Conservation (phyloP, 2,797 vertebrate species). For the Schizopygopsis pylzovi region DNA sequence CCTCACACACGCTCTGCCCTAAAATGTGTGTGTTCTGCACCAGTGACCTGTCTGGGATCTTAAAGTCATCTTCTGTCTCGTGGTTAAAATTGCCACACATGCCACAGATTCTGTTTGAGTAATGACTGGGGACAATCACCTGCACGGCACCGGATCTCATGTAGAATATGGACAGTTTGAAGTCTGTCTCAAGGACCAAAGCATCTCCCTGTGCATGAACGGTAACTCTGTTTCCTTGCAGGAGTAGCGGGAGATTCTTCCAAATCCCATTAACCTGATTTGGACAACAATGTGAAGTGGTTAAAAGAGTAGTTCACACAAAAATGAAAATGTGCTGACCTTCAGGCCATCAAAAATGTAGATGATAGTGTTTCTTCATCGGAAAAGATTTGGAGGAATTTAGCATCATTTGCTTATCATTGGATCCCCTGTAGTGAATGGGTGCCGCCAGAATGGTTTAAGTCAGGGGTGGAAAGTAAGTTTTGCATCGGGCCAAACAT, state of each 20-base stretch:
- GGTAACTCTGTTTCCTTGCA: conserved; percentile 64
- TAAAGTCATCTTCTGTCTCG: conserved; percentile 74
- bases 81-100: conserved; percentile 87
- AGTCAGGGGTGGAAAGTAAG: background rate
- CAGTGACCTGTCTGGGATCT: conserved; percentile 69
- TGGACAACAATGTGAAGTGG: background rate
- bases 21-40: conserved; percentile 65
- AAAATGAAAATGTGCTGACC: background rate
- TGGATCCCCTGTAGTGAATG: background rate
- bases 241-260: conserved; percentile 78
- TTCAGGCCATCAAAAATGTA: background rate
- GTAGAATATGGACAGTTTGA: conserved; percentile 78
- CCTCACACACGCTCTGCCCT: conserved; percentile 75
- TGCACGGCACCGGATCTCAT: conserved; percentile 77
- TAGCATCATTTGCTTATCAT: background rate
- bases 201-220: conserved; percentile 73
- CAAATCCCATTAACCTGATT: conserved; percentile 82
- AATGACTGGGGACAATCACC: conserved; percentile 76
- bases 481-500: no score
- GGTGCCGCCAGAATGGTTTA: background rate
- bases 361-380: background rate
- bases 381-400: background rate
- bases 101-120: conserved; percentile 81
- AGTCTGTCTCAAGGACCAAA: conserved; percentile 76
- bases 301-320: background rate